A percentile compares a stretch with the other conserved stretches of the same genome.
Evolutionary conservation across 35 echinoderm and acorn worm genomes (phyloP).

Genomic region (Heliocidaris tuberculata): DNA sequence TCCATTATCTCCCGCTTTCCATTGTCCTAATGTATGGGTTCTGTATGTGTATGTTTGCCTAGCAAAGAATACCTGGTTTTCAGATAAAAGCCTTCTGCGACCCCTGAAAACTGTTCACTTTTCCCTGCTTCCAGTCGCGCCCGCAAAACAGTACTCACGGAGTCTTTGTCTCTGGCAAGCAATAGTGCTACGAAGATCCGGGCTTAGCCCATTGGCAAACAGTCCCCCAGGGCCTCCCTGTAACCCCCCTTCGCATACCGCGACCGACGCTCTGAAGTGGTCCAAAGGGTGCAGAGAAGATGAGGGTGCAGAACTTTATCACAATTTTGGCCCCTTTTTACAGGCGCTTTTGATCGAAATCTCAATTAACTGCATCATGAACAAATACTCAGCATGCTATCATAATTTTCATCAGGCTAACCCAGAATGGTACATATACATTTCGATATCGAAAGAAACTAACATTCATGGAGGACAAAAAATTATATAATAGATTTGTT

Average conservation of each 20-base stretch:
- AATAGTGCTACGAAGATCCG: background rate
- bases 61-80: background rate
- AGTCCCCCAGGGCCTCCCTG: background rate
- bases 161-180: conserved; percentile 4
- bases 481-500: too few species aligned
- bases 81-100: background rate
- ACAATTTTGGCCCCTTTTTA: background rate
- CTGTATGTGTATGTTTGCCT: conserved; percentile 1
- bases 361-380: too few species aligned
- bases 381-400: too few species aligned
- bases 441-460: too few species aligned
- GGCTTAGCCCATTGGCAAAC: conserved; percentile 43
- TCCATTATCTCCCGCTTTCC: background rate
- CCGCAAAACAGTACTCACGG: background rate
- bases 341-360: background rate
- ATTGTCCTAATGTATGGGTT: background rate
- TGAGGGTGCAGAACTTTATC: background rate
- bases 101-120: background rate
- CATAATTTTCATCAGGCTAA: too few species aligned
- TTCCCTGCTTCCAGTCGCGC: background rate
- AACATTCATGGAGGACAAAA: too few species aligned
- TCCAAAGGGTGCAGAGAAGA: background rate
- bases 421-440: too few species aligned
- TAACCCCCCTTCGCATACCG: conserved; percentile 5
- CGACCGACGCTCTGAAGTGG: background rate